phyloP scores from a whole-genome alignment of 30 jellyfish, hydroid and myxozoan species.

The Nemopilema nomurai region DNA sequence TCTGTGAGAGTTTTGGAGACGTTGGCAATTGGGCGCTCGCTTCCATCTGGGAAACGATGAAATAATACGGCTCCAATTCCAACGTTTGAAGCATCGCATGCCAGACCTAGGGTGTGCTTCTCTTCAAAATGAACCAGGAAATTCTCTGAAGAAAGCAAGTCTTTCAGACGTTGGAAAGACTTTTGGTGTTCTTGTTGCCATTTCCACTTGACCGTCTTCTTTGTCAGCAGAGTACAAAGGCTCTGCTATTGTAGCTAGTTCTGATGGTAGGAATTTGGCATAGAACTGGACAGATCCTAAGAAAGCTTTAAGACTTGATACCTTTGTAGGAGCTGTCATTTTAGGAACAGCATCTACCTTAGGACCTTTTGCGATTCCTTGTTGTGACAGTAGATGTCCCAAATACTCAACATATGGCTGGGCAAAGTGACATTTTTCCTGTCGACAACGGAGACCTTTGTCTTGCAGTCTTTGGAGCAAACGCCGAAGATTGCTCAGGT shows the following conservation, averaged over 20 bases:
- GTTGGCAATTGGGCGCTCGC: constrained; percentile 75
- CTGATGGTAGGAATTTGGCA: constrained; percentile 38
- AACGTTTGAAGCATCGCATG: constrained; percentile 73
- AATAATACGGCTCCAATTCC: constrained; percentile 87
- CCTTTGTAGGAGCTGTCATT: constrained; percentile 51
- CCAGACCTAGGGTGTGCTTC: constrained; percentile 20
- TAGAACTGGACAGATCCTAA: constrained; percentile 59
- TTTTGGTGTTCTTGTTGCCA: constrained; percentile 33
- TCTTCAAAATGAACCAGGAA: constrained; percentile 79
- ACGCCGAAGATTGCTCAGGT: constrained; percentile 1
- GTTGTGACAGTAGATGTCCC: constrained; percentile 41
- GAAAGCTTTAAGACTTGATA: constrained; percentile 35
- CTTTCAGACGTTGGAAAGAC: constrained; percentile 31
- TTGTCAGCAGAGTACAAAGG: constrained; percentile 47
- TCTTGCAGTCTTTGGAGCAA: constrained; percentile 29
- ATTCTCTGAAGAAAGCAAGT: constrained; percentile 1
- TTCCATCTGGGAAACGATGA: constrained; percentile 52
- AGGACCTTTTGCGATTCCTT: constrained; percentile 44
- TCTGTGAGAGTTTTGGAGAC: constrained; percentile 45
- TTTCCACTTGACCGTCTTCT: constrained; percentile 26
- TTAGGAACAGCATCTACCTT: constrained; percentile 51
- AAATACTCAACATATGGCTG: constrained; percentile 27
- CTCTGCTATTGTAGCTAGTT: constrained; percentile 21
- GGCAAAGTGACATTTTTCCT: constrained; percentile 37
- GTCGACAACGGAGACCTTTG: not conserved